Base-by-base conservation (phyloP, 2,888 invertebrate genomes). In the Galerucella nymphaeae region DNA sequence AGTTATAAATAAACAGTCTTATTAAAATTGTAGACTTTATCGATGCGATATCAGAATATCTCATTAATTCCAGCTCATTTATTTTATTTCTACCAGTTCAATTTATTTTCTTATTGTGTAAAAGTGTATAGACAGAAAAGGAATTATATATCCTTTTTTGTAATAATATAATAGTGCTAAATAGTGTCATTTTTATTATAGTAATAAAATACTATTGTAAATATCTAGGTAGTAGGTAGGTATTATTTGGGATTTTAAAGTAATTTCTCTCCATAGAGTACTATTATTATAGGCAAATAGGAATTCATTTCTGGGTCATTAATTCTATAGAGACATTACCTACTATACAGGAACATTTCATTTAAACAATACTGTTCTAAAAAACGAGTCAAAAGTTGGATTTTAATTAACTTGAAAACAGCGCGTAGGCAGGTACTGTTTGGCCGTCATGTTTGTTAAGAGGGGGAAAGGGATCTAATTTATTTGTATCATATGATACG, bases 41-140 rank as follows among this genome's bases (percentile, higher is more conserved):
- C 53, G 16, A 18, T 10, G 10, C 18, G 53, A 53, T 53, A 53
- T 53, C 53, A 53, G 53, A 53, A 18, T 53, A 16, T 18, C 53
- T 53, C 53, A 53, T 53, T 53, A 53, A 10, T 53, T 53, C 16
- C 3, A 53, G 53, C 53, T 53, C 53, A 53, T 53, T 53, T 53
- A 53, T 53, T 18, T 53, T 18, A 10, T 53, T 53, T 50, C 53
- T 11, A 53, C 53, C 53, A 53, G 53, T 53, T 4, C 45, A 11
- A 13, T 13, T 45, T 14, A 45, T 45, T 14, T 45, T 45, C 45
- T 11, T 45, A 45, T 45, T 45, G 45, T 45, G 45, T 45, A 45
- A 45, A 45, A 45, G 14, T 45, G 14, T 45, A 45, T 13, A 5
- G 30, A 38, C 30, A 38, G 30, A 38, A 38, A 38, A 38, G 30